Evolutionary conservation across 2,113 vertebrate genomes (phyloP).

Genomic region (Gasterosteus aculeatus): DNA sequence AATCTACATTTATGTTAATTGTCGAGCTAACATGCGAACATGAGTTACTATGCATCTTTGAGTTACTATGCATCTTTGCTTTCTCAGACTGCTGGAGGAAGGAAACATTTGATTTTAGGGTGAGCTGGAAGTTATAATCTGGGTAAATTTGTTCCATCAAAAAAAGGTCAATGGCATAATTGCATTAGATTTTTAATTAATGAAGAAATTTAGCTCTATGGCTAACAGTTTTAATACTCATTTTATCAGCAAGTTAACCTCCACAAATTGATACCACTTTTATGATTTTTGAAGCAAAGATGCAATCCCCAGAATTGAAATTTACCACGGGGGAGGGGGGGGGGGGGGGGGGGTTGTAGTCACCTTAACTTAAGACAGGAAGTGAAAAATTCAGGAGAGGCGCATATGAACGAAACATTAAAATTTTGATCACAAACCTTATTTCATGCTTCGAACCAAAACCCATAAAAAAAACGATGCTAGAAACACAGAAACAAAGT

Average conservation of each 20-base stretch:
- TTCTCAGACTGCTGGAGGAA: not conserved
- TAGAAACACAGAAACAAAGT: not conserved
- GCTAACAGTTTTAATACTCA: not conserved
- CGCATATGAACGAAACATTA: not conserved
- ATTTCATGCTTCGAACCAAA: not conserved
- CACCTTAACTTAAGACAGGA: not conserved
- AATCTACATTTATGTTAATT: not conserved
- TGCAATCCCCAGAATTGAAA: too few relatives aligned
- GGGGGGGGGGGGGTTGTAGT: not conserved
- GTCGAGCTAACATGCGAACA: not conserved
- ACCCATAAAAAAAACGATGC: not conserved
- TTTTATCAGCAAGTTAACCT: too few relatives aligned
- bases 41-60: not conserved
- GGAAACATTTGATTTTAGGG: not conserved
- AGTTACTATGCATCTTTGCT: not conserved
- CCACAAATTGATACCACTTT: too few relatives aligned
- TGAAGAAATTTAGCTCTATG: not conserved
- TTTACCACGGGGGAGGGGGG: not conserved
- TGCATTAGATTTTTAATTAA: not conserved
- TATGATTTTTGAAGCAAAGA: too few relatives aligned
- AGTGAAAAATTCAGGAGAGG: not conserved
- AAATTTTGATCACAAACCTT: not conserved
- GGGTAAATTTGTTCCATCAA: not conserved
- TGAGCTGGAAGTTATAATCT: not conserved
- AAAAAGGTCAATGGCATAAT: not conserved